Conservation (phyloP, 2,797 vertebrate species). For the Oreochromis mossambicus region DNA sequence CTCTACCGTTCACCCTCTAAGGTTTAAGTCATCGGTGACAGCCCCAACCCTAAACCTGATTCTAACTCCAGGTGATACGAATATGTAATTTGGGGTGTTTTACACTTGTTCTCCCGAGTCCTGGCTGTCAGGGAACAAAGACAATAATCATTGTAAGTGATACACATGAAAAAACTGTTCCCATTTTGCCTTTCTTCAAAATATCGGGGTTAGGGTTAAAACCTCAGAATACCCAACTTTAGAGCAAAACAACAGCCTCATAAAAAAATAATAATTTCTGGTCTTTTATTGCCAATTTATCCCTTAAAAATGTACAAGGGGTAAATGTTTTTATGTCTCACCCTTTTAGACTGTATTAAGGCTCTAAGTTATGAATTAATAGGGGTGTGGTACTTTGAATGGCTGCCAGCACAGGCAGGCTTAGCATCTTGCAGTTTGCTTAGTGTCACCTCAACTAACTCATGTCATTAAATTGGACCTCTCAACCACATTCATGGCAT, state of each 20-base stretch:
- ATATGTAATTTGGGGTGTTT: neutral
- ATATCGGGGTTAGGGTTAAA: neutral
- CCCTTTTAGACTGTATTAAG: neutral
- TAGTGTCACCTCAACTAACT: neutral
- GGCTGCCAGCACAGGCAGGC: neutral
- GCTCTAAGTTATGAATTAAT: neutral
- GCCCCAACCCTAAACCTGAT: neutral
- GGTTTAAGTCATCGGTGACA: neutral
- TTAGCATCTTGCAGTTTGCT: neutral
- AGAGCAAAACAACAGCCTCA: neutral
- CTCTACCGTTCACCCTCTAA: neutral
- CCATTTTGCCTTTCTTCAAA: neutral
- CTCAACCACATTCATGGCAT: neutral
- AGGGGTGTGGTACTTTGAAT: neutral
- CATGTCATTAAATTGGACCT: neutral
- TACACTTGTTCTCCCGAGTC: neutral
- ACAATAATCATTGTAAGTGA: neutral
- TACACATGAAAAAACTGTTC: neutral
- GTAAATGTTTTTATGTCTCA: neutral
- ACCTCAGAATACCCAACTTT: neutral
- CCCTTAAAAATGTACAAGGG: neutral
- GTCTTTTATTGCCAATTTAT: neutral
- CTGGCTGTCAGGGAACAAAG: neutral
- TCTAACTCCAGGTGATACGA: neutral
- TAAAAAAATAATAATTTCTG: rapidly evolving